Base-by-base conservation (phyloP, 2,797 vertebrate species). In the Pangasius macronema region DNA sequence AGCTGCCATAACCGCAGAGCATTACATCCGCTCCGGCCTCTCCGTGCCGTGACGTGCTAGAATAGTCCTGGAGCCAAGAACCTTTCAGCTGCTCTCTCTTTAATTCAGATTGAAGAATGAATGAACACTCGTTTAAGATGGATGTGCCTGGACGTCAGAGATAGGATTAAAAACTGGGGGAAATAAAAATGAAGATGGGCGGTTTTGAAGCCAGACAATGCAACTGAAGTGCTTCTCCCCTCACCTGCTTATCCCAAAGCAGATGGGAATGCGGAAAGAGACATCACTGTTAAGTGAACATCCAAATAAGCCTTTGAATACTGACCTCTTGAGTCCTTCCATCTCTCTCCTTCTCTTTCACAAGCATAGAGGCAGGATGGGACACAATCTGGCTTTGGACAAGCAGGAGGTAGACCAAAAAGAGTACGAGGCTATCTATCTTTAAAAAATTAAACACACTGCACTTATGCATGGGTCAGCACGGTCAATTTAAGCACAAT, bases 221-320 rank as follows among this genome's bases (percentile, higher is more conserved):
- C 33, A 75, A 61, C 63, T 33, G 76, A 57, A 80, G 88, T 83
- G 81, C 75, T 81, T 86, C 46, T 80, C 16, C 2, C 36, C 88
- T 88, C 87, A 77, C 86, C 72, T 82, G 65, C 84, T 84, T 83
- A 84, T 84, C 49, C 8, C 59, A 86, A 65, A 70, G 33, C 33
- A 80, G 33, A 80, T 51, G 85, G 79, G 88, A 86, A 88, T 88
- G 83, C 86, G 57, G 88, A 88, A 70, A 88, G 90, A 94, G 93
- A 93, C 92, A 92, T 94, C 91, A 94, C 88, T 20, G 39, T 59
- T 93, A 92, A 85, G 68, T 85, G 59, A 49, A 59, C 51, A 72
- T 75, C 57, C 75, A 80, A 46, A 72, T 80, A 51, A 70, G 63
- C 27, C 61, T 39, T 46, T 72, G 30, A 83, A 87, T 82, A 81